Percentiles rank a stretch among this genome's conserved stretches.
These are phyloP conservation scores for Mustela lutreola DNA, from an alignment of 2,113 vertebrate species.

Conservation along the genomic window DNA sequence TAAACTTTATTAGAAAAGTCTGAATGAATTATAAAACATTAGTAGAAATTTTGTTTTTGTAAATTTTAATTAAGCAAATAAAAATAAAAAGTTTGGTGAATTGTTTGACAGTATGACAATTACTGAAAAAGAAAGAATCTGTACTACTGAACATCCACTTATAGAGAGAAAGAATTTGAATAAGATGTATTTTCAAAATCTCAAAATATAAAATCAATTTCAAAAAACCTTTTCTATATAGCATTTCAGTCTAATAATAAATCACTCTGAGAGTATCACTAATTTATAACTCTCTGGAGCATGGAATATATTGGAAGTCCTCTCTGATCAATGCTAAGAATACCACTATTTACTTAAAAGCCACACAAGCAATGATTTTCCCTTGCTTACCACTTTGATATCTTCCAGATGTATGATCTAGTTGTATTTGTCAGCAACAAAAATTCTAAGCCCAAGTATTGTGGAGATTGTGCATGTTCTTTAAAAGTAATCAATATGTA, in stretches of 20 bases:
- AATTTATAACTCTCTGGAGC: neutral
- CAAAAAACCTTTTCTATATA: neutral
- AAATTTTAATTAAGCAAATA: neutral
- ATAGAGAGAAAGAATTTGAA: neutral
- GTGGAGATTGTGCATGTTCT: neutral
- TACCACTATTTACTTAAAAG: neutral
- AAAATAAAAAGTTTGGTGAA: neutral
- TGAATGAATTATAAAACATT: neutral
- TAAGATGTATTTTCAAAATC: neutral
- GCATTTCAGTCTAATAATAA: neutral
- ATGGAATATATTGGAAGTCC: neutral
- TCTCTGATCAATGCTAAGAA: neutral
- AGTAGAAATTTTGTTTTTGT: neutral
- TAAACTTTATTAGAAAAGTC: neutral
- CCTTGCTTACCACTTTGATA: neutral
- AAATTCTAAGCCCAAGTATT: neutral
- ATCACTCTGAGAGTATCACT: neutral
- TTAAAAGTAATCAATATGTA: neutral
- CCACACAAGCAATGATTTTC: neutral
- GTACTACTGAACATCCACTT: neutral
- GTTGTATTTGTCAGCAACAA: neutral
- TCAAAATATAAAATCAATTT: neutral
- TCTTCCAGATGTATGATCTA: neutral
- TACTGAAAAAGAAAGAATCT: neutral
- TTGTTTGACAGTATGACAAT: neutral